Evolutionary conservation across 2,113 vertebrate species (phyloP), one percentile per base, ranked within the genome.

Genomic region (Cricetomys ansorgei): DNA sequence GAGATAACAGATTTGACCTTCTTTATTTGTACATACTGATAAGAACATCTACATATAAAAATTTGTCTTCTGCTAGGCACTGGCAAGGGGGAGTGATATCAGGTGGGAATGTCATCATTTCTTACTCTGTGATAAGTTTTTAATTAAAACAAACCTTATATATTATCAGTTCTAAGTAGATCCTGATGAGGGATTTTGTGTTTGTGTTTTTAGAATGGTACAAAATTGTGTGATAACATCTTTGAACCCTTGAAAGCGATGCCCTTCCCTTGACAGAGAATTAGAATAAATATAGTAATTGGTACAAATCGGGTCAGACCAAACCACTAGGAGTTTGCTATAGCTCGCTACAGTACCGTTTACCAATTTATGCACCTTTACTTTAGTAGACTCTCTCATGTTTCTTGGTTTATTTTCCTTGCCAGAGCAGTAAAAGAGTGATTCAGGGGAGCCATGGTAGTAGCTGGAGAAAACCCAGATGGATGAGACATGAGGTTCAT

Each of bases 241-340:
- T 75, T 87, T 81, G 40, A 89, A 89, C 53, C 17, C 13, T 73
- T 57, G 59, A 92, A 93, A 95, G 43, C 50, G 64, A 2, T 43
- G 27, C 23, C 69, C 13, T 27, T 31, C 37, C 4, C 4, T 64
- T n/a, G n/a, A n/a, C 15, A 84, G 25, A 90, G 67, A 70, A 5
- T 27, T 23, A 21, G 25, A 15, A 67, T 79, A 45, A 69, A 73
- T 55, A 79, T 17, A 79, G 12, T 40, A 55, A 87, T 43, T 16
- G 45, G 11, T 19, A 62, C 19, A 34, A 69, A 57, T 8, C 55
- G 6, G 12, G 19, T 55, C 40, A 45, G 50, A 69, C 0, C 1
- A 31, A 70, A 43, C 85, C 34, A 34, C 59, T 3, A 7, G 4
- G 31, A 27, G 37, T 53, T 53, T 67, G 10, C 48, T 88, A 1